Evolutionary conservation across 2,113 vertebrate genomes (phyloP).

Genomic region (Poecile atricapillus): DNA sequence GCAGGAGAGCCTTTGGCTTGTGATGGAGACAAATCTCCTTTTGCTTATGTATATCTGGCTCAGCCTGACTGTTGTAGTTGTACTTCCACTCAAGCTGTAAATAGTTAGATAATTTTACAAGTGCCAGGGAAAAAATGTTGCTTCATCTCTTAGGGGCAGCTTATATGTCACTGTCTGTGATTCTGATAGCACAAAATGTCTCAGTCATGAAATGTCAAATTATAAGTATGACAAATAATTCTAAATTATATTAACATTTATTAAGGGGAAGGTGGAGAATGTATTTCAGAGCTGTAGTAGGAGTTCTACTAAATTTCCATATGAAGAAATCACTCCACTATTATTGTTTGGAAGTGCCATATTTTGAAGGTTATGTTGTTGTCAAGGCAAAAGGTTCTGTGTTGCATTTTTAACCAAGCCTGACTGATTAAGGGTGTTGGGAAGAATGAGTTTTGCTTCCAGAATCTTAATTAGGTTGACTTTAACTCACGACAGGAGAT

Average conservation of each 20-base stretch:
- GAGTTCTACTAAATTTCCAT: constrained; percentile 12
- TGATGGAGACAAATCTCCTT: not conserved
- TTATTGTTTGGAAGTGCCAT: constrained; percentile 18
- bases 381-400: constrained; percentile 75
- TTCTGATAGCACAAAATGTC: not conserved
- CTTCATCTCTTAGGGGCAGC: not conserved
- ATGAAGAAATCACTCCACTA: not conserved
- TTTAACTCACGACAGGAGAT: constrained; percentile 84
- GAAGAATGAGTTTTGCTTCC: constrained; percentile 76
- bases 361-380: constrained; percentile 77
- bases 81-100: not conserved
- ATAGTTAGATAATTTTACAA: not conserved
- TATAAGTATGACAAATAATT: constrained; percentile 1
- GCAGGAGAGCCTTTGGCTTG: not conserved
- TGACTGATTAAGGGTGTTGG: constrained; percentile 81
- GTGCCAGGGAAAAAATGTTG: not conserved
- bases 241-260: constrained; percentile 28
- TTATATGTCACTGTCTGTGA: not conserved
- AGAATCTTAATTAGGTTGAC: constrained; percentile 92
- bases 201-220: constrained; percentile 2
- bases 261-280: constrained; percentile 22
- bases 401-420: constrained; percentile 75
- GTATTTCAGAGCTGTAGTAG: not conserved
- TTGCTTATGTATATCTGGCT: not conserved
- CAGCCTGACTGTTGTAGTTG: not conserved